Percentiles rank a stretch among this genome's conserved stretches.
Conservation (phyloP, 2,888 invertebrate species). For the Notocelia uddmanniana region DNA sequence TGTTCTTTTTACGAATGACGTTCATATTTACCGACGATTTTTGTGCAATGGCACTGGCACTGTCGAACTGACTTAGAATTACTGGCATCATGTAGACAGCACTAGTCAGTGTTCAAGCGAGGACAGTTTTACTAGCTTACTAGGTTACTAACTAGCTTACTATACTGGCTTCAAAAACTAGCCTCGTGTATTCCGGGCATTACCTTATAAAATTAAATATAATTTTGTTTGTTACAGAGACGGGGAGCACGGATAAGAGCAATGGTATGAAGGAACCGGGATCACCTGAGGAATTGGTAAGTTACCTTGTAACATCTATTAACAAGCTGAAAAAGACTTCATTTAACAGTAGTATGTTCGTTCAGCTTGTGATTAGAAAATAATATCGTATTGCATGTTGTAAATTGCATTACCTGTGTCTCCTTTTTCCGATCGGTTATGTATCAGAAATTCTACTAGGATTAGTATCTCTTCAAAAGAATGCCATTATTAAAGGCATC, state of each 20-base stretch:
- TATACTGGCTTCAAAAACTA: no score
- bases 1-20: no score
- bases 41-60: no score
- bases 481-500: not conserved
- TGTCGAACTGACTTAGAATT: no score
- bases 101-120: no score
- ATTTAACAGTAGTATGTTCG: not conserved
- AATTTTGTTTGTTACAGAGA: conserved; percentile 86
- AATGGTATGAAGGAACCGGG: conserved; percentile 95
- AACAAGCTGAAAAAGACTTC: not conserved
- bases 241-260: conserved; percentile 89
- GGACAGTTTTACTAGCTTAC: no score
- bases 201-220: conserved; percentile 25
- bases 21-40: no score
- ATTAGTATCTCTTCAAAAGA: not conserved
- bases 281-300: conserved; percentile 92
- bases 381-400: not conserved
- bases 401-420: not conserved
- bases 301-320: conserved; percentile 1
- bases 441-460: not conserved
- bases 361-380: no score
- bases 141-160: no score
- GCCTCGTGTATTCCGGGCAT: no score
- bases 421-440: not conserved
- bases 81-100: no score